phyloP scores from a whole-genome alignment of 2,888 invertebrate genomes.

The Choristoneura rosaceana region DNA sequence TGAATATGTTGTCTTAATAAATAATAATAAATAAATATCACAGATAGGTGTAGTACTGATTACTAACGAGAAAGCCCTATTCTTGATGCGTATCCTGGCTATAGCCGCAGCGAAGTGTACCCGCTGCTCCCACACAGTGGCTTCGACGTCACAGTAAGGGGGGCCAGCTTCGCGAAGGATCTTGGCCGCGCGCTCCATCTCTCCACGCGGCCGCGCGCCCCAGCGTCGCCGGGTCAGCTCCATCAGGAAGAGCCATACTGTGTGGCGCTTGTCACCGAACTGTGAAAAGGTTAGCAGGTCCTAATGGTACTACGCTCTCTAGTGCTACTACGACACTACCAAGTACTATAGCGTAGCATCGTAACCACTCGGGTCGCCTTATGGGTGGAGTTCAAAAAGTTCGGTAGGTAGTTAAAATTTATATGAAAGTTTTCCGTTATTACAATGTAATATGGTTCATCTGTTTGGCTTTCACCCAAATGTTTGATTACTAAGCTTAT shows the following conservation, averaged over 20 bases:
- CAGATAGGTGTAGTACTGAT: background rate
- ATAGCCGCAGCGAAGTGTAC: constrained; percentile 91
- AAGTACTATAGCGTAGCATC: too few species aligned
- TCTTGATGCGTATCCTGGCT: constrained; percentile 90
- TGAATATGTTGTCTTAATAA: background rate
- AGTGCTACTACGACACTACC: too few species aligned
- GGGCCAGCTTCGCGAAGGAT: constrained; percentile 65
- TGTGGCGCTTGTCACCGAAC: constrained; percentile 64
- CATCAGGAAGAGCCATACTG: constrained; percentile 89
- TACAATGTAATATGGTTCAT: too few species aligned
- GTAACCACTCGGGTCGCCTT: too few species aligned
- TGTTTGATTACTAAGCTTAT: too few species aligned
- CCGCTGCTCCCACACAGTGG: constrained; percentile 87
- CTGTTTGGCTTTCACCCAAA: too few species aligned
- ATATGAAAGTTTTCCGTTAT: too few species aligned
- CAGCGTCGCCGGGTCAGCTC: constrained; percentile 89
- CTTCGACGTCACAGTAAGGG: constrained; percentile 85
- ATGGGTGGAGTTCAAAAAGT: too few species aligned
- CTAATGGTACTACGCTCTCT: background rate
- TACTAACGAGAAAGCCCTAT: constrained; percentile 87
- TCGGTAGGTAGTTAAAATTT: too few species aligned
- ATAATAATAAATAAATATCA: too few species aligned
- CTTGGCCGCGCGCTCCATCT: constrained; percentile 60
- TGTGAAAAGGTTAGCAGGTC: constrained; percentile 47
- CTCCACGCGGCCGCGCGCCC: constrained; percentile 68